phyloP scores from a whole-genome alignment of 1,140 invertebrate genomes.

The Phymorhynchus buccinoides region DNA sequence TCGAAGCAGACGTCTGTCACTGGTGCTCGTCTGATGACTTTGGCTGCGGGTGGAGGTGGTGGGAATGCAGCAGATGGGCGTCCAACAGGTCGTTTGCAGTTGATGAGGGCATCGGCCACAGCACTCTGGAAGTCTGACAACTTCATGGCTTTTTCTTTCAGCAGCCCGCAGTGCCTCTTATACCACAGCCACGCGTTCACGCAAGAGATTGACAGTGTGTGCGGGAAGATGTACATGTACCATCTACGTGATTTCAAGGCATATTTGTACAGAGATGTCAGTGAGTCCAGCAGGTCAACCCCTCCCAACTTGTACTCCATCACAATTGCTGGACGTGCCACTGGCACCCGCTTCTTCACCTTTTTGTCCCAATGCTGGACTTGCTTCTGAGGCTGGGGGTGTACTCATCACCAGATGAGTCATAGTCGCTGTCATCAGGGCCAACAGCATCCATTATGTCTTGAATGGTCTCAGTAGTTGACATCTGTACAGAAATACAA shows the following conservation, averaged over 20 bases:
- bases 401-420: constrained; percentile 8
- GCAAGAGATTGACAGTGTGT: constrained; percentile 59
- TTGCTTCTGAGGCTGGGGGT: background rate
- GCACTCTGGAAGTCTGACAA: background rate
- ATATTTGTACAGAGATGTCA: constrained; percentile 58
- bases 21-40: background rate
- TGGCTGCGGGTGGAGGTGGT: background rate
- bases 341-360: background rate
- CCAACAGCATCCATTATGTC: constrained; percentile 2
- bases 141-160: background rate
- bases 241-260: constrained; percentile 63
- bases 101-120: background rate
- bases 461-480: background rate
- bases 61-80: background rate
- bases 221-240: constrained; percentile 61
- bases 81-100: background rate
- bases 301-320: constrained; percentile 60
- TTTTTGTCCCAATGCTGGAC: background rate
- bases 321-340: background rate
- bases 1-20: background rate
- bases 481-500: background rate
- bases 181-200: constrained; percentile 67
- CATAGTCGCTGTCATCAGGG: background rate
- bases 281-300: constrained; percentile 65
- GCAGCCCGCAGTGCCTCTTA: background rate